Percentiles rank a stretch among this genome's conserved stretches.
Conservation (phyloP, 1,140 invertebrate genomes). For the Trichonephila clavata region DNA sequence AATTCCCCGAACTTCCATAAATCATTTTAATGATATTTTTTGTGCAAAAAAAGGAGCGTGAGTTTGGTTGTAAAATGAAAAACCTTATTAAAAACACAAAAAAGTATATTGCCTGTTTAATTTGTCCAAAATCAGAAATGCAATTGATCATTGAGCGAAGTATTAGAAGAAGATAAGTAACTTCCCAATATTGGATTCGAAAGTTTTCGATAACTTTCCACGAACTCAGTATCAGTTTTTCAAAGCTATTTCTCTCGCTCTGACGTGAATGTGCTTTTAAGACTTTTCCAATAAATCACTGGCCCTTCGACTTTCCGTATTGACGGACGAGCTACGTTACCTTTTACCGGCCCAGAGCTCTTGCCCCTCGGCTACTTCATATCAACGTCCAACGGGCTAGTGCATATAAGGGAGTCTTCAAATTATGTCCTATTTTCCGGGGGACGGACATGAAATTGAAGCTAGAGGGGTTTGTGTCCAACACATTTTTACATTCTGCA, state of each 20-base stretch:
- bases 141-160: constrained; percentile 28
- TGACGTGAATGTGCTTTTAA: constrained; percentile 46
- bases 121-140: constrained; percentile 31
- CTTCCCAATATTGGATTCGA: constrained; percentile 60
- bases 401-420: background rate
- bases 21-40: constrained; percentile 5
- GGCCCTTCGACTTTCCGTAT: constrained; percentile 38
- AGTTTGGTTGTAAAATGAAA: background rate
- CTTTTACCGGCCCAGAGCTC: constrained; percentile 39
- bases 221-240: constrained; percentile 63
- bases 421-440: constrained; percentile 6
- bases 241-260: constrained; percentile 52
- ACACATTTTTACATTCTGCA: background rate
- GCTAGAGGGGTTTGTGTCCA: background rate
- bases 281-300: constrained; percentile 58
- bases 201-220: constrained; percentile 65
- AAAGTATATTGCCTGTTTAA: background rate
- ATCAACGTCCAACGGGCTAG: constrained; percentile 41
- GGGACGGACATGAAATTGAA: constrained; percentile 39
- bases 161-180: constrained; percentile 11
- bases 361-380: constrained; percentile 59
- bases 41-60: background rate
- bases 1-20: background rate
- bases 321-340: constrained; percentile 51
- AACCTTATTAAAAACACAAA: background rate